Evolutionary conservation across 2,113 vertebrate species (phyloP).

Genomic region (Bos javanicus): DNA sequence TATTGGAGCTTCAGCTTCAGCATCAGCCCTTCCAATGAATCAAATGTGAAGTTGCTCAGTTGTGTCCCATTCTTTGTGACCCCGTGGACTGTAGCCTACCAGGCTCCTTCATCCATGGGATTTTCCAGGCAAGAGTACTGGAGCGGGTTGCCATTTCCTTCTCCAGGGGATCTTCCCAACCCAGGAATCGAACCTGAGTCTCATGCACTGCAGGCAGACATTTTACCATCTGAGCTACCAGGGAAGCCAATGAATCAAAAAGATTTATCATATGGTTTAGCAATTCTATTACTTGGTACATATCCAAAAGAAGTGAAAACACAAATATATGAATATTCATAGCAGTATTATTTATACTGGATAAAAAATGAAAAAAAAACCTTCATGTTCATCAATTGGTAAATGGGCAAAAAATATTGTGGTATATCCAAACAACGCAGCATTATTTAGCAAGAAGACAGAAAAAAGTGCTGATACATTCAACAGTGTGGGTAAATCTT

Average conservation of each 20-base stretch:
- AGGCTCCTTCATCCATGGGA: neutral
- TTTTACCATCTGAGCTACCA: neutral
- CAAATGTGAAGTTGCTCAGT: neutral
- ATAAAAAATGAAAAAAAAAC: neutral
- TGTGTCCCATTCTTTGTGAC: neutral
- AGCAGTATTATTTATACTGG: neutral
- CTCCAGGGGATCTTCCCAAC: neutral
- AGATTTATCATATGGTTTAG: neutral
- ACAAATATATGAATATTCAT: neutral
- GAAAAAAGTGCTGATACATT: neutral
- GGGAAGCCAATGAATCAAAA: neutral
- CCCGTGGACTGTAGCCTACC: neutral
- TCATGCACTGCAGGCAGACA: accelerated
- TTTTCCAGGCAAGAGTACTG: neutral
- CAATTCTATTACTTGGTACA: neutral
- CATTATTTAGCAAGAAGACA: neutral
- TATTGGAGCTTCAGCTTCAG: neutral
- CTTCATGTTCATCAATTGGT: neutral
- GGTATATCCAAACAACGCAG: neutral
- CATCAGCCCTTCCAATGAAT: neutral
- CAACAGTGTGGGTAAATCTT: neutral
- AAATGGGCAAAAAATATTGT: neutral
- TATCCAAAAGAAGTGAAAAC: neutral
- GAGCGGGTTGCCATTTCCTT: neutral
- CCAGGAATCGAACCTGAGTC: accelerated